phyloP scores from a whole-genome alignment of 2,888 invertebrate species.

The Hoplodrina blanda region DNA sequence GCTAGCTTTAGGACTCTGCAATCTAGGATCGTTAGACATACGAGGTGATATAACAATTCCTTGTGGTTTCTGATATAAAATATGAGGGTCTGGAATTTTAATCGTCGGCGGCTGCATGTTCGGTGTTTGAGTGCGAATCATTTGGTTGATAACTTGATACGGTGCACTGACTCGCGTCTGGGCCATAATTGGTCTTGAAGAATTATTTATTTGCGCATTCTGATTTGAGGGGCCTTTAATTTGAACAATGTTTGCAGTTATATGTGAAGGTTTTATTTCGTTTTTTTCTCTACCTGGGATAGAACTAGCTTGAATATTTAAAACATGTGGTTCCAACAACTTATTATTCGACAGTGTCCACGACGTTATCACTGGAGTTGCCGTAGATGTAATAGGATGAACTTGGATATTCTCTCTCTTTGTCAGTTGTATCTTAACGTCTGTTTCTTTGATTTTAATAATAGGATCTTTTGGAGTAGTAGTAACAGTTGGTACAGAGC shows the following conservation, averaged over 20 bases:
- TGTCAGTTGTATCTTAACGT: conserved; percentile 77
- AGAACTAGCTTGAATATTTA: conserved; percentile 78
- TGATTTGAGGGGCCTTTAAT: conserved; percentile 80
- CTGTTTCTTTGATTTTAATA: conserved; percentile 74
- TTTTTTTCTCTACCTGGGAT: conserved; percentile 73
- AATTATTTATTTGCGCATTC: conserved; percentile 73
- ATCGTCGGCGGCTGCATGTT: conserved; percentile 92
- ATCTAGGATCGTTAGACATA: conserved; percentile 80
- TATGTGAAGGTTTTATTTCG: conserved; percentile 82
- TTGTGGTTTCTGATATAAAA: conserved; percentile 86
- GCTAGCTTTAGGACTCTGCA: conserved; percentile 85
- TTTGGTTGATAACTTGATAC: conserved; percentile 86
- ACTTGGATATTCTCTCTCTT: conserved; percentile 80
- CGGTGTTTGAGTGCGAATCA: conserved; percentile 79
- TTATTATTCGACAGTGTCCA: conserved; percentile 90
- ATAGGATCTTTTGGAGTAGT: conserved; percentile 80
- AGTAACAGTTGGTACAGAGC: conserved; percentile 61
- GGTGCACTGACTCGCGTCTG: conserved; percentile 80
- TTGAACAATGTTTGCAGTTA: conserved; percentile 85
- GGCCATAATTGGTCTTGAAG: conserved; percentile 79
- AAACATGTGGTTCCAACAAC: conserved; percentile 80
- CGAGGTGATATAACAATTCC: conserved; percentile 87
- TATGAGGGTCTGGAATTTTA: conserved; percentile 91
- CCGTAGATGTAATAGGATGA: conserved; percentile 77
- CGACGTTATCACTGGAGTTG: conserved; percentile 90